Conservation (phyloP, 1,140 invertebrate genomes). For the Ips typographus region DNA sequence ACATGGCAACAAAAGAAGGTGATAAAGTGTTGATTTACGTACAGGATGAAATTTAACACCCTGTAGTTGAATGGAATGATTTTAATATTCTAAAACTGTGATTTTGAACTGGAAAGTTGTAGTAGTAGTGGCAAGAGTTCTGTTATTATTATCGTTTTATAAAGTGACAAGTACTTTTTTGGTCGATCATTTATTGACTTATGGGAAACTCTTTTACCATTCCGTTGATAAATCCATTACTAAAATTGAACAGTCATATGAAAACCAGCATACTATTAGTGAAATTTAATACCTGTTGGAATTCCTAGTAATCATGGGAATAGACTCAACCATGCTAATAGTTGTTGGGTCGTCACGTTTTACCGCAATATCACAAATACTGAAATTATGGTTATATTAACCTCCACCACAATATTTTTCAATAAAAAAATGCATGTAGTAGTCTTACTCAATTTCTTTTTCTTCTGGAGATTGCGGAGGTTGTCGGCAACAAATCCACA, state of each 20-base stretch:
- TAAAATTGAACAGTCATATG: not conserved
- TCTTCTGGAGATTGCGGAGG: slow-evolving; percentile 33
- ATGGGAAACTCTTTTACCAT: not conserved
- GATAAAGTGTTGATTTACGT: too few species aligned
- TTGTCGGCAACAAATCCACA: slow-evolving; percentile 28
- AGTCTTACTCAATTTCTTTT: slow-evolving; percentile 37
- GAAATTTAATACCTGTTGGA: slow-evolving; percentile 10
- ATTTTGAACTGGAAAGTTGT: too few species aligned
- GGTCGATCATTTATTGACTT: too few species aligned
- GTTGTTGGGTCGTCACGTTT: slow-evolving; percentile 9
- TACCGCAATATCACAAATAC: slow-evolving; percentile 21
- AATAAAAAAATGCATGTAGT: not conserved
- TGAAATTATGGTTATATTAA: slow-evolving; percentile 1
- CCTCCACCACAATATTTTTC: not conserved
- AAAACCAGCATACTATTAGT: too few species aligned
- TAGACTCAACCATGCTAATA: slow-evolving; percentile 18
- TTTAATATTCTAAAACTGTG: too few species aligned
- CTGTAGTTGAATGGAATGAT: too few species aligned
- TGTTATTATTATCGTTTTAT: too few species aligned
- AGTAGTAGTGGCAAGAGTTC: too few species aligned
- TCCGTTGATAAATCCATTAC: not conserved
- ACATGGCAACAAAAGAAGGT: too few species aligned
- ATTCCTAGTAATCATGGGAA: slow-evolving; percentile 29
- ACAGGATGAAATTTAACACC: too few species aligned
- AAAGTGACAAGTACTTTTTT: too few species aligned